Evolutionary conservation across 2,797 vertebrate genomes (phyloP), one percentile per base, ranked within the genome.

Genomic region (Lindbergichthys nudifrons): DNA sequence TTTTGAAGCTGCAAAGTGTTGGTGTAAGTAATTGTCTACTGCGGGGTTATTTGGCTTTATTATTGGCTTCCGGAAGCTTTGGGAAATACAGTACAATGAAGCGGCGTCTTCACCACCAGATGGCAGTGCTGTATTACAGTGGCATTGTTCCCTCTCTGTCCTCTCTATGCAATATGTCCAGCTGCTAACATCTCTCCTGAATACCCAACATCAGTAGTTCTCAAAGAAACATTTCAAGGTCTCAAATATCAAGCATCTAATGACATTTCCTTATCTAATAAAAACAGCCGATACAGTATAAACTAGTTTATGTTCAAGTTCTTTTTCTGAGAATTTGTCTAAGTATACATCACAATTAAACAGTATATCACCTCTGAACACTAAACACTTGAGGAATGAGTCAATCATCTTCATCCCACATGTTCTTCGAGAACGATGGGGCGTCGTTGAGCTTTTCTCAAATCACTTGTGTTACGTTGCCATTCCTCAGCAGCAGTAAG

Each of bases 91-190:
- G 18, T 32, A 21, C 46, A 60, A 30, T 65, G 77, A 23, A 52
- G 36, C 47, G 46, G 14, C 9, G 12, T 32, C 16, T 39, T 39
- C 12, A 73, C 87, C 93, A 89, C 78, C 68, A 90, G 93, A 60
- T 84, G 92, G 90, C 89, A 87, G 84, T 71, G 80, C 3, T 78
- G 78, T 15, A 26, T 23, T 51, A 71, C 73, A 83, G 68, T 81
- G 65, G 64, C 45, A 11, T 76, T 51, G 50, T 43, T 56, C 66
- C 65, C 26, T 41, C 1, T 30, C 15, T 15, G 46, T 48, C 15
- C 8, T 47, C n/a, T 30, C 8, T 48, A 21, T 75, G 59, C 51
- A 72, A 48, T 32, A 23, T 52, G 7, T 65, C 19, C 39, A 47
- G 10, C 57, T 64, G 62, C 26, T 76, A 46, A 19, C 36, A 13